Evolutionary conservation across 2,797 vertebrate genomes (phyloP).

Genomic region (Darevskia mixta): DNA sequence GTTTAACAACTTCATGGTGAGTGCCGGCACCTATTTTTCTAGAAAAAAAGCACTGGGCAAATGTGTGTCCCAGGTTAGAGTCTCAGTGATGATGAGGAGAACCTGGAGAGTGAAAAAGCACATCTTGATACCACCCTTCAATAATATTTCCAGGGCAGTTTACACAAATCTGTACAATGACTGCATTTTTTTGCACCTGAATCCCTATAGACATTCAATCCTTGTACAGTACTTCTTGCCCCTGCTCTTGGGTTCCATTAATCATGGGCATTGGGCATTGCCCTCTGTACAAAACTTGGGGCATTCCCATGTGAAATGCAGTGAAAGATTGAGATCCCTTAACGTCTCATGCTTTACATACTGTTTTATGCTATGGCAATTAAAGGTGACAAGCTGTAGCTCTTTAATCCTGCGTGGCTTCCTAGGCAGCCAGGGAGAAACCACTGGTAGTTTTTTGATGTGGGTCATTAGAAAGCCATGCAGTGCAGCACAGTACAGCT

Average conservation of each 20-base stretch:
- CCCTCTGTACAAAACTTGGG: slow-evolving; percentile 59
- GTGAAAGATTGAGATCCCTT: slow-evolving; percentile 70
- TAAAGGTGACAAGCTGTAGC: slow-evolving; percentile 60
- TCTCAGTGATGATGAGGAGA: neutral
- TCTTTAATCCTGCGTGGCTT: slow-evolving; percentile 47
- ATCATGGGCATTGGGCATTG: slow-evolving; percentile 46
- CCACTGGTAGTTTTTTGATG: slow-evolving; percentile 16
- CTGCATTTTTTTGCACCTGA: neutral
- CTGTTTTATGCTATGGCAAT: slow-evolving; percentile 64
- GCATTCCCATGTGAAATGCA: slow-evolving; percentile 52
- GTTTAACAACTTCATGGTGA: too few relatives aligned
- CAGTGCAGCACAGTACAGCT: slow-evolving; percentile 28
- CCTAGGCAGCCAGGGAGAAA: slow-evolving; percentile 48
- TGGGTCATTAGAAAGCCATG: slow-evolving; percentile 22
- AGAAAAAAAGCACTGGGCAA: too few relatives aligned
- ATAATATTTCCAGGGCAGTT: too few relatives aligned
- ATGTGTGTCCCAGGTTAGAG: neutral
- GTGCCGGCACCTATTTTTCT: too few relatives aligned
- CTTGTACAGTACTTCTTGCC: slow-evolving; percentile 22
- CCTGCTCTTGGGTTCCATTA: slow-evolving; percentile 48
- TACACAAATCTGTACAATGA: neutral
- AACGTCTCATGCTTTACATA: slow-evolving; percentile 62
- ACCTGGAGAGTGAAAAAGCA: neutral
- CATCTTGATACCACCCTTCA: neutral
- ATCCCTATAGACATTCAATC: neutral